Percentiles rank a stretch among this genome's conserved stretches.
Conservation (phyloP, 2,888 invertebrate species). For the Stictocephala bisonia region DNA sequence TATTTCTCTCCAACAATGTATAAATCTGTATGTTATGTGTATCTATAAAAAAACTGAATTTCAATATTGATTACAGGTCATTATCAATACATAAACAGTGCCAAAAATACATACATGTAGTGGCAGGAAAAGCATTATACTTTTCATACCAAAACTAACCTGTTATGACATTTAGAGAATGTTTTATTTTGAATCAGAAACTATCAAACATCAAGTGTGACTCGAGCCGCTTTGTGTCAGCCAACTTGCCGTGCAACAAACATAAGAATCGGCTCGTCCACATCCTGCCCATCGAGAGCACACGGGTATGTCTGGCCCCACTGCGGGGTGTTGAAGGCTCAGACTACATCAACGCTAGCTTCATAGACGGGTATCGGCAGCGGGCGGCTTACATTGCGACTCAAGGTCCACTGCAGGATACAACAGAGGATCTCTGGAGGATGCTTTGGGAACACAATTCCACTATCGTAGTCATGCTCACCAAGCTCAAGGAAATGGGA, state of each 20-base stretch:
- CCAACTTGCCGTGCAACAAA: constrained; percentile 96
- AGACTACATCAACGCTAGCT: constrained; percentile 98
- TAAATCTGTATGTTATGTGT: no score
- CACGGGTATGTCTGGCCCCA: constrained; percentile 92
- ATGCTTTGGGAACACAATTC: constrained; percentile 99
- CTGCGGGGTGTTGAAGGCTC: constrained; percentile 85
- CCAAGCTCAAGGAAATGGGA: constrained; percentile 97
- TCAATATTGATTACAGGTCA: no score
- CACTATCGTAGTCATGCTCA: constrained; percentile 98
- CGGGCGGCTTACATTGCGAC: constrained; percentile 96
- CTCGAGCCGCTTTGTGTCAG: constrained; percentile 93
- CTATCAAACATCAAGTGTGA: constrained; percentile 90
- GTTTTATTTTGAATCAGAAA: no score
- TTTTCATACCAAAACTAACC: no score
- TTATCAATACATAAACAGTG: no score
- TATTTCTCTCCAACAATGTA: no score
- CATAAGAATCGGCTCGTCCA: constrained; percentile 98
- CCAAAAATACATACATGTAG: no score
- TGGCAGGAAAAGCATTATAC: no score
- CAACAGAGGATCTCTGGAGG: constrained; percentile 98
- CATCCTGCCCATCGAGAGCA: constrained; percentile 96
- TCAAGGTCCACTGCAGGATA: constrained; percentile 97
- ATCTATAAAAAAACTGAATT: no score
- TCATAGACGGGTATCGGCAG: constrained; percentile 90
- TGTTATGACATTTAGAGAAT: no score